Evolutionary conservation across 2,797 vertebrate genomes (phyloP), one percentile per base, ranked within the genome.

Genomic region (Brotula barbata): DNA sequence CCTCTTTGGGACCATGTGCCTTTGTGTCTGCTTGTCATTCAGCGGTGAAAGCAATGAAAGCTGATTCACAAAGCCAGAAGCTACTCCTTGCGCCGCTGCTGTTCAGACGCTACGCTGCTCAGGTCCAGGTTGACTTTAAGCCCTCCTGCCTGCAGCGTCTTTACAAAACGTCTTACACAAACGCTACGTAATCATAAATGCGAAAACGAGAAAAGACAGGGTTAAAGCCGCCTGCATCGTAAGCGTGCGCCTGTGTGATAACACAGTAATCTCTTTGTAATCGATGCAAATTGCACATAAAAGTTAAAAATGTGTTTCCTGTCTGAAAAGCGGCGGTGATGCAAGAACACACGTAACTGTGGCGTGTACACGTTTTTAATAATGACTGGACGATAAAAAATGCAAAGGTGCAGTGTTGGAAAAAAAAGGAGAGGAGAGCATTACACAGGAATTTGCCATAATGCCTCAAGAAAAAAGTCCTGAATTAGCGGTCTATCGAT

Each of bases 21-120:
- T 93, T 94, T 95, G 93, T 95, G 91, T 93, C 89, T 90, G 89
- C 89, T 90, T 94, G 92, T 93, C 92, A 93, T 88, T 94, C 89
- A 88, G 82, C 73, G 72, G 84, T 82, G 80, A 90, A 84, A 85
- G 88, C 79, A 89, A 78, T 79, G 83, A 84, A 90, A 90, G 89
- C 88, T 85, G 90, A 89, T 86, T 90, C 87, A 85, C 92, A 92
- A 92, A 92, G 89, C 88, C 89, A 86, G 77, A 78, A 89, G 84
- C 79, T 86, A 67, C 68, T 71, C 69, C 80, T n/a, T 79, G 71
- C 75, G 63, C 78, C 43, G 62, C 89, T 81, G 78, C 73, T 84
- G 73, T 73, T 70, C 71, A 82, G 55, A 50, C 62, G 59, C 74
- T 70, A 58, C 71, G 75, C 76, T 71, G 63, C 63, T 65, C 64